Conservation (phyloP, 2,888 invertebrate genomes). For the Thera britannica region DNA sequence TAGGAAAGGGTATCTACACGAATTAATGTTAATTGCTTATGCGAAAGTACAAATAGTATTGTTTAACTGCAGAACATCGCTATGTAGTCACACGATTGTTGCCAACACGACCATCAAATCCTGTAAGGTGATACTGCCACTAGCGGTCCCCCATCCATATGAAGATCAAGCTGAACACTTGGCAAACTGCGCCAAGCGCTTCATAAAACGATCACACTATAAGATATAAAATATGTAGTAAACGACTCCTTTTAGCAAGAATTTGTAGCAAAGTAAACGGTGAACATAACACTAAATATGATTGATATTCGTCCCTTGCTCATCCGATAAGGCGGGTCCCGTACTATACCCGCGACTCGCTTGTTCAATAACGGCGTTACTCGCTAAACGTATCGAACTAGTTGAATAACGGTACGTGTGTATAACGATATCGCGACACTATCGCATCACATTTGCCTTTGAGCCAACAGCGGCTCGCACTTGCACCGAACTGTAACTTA, state of each 20-base stretch:
- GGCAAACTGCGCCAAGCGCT: not conserved
- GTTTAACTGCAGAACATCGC: too few species aligned
- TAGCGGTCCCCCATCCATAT: not conserved
- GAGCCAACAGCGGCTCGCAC: slow-evolving; percentile 23
- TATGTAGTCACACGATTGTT: too few species aligned
- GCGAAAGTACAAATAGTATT: too few species aligned
- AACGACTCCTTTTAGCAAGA: slow-evolving; percentile 19
- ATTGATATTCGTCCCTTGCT: slow-evolving; percentile 42
- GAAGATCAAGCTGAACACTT: too few species aligned
- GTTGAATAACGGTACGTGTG: slow-evolving; percentile 53
- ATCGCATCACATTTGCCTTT: slow-evolving; percentile 52
- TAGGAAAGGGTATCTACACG: not conserved
- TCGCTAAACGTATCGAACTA: slow-evolving; percentile 33
- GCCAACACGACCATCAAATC: too few species aligned
- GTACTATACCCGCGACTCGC: slow-evolving; percentile 14
- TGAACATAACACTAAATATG: slow-evolving; percentile 35
- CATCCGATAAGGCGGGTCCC: slow-evolving; percentile 33
- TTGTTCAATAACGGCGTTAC: slow-evolving; percentile 25
- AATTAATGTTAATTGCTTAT: too few species aligned
- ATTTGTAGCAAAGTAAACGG: slow-evolving; percentile 26
- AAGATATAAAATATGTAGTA: slow-evolving; percentile 5
- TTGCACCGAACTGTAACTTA: slow-evolving; percentile 32
- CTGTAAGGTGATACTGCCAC: not conserved
- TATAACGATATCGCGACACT: slow-evolving; percentile 54
- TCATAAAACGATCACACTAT: not conserved